Conservation (phyloP, 2,888 invertebrate species). For the Lymantria dispar region DNA sequence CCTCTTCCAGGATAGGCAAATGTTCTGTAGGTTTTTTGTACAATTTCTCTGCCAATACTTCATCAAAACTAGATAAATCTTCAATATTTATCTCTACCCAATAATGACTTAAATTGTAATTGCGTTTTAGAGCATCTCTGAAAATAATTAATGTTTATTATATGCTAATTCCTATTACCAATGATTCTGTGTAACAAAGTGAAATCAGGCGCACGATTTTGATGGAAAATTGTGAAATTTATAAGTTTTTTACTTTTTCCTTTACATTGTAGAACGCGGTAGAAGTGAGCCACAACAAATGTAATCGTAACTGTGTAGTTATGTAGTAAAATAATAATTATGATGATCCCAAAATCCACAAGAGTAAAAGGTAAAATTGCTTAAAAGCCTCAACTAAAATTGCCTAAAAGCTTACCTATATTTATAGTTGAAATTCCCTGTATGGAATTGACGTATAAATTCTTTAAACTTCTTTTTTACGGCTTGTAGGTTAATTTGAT, state of each 20-base stretch:
- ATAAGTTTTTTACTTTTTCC: too few relatives aligned
- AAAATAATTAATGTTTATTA: conserved; percentile 5
- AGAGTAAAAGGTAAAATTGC: too few relatives aligned
- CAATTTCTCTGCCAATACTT: conserved; percentile 94
- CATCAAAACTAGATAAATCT: conserved; percentile 97
- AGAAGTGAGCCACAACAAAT: too few relatives aligned
- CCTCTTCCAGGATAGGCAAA: conserved; percentile 97
- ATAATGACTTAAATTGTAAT: conserved; percentile 94
- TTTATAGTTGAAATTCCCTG: conserved; percentile 97
- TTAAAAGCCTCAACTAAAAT: too few relatives aligned
- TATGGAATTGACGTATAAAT: conserved; percentile 96
- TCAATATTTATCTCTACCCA: conserved; percentile 96
- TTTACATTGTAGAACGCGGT: too few relatives aligned
- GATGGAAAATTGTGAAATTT: too few relatives aligned
- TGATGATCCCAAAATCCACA: too few relatives aligned
- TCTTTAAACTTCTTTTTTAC: conserved; percentile 96
- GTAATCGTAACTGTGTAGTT: too few relatives aligned
- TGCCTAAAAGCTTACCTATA: conserved; percentile 88
- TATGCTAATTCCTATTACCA: too few relatives aligned
- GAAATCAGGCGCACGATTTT: too few relatives aligned
- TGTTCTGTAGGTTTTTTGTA: conserved; percentile 96
- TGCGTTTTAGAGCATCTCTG: conserved; percentile 95
- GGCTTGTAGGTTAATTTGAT: conserved; percentile 77
- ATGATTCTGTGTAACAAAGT: too few relatives aligned
- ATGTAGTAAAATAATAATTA: too few relatives aligned